Percentiles rank a stretch among this genome's conserved stretches.
phyloP scores from a whole-genome alignment of 2,113 vertebrate genomes.

The Sprattus sprattus region DNA sequence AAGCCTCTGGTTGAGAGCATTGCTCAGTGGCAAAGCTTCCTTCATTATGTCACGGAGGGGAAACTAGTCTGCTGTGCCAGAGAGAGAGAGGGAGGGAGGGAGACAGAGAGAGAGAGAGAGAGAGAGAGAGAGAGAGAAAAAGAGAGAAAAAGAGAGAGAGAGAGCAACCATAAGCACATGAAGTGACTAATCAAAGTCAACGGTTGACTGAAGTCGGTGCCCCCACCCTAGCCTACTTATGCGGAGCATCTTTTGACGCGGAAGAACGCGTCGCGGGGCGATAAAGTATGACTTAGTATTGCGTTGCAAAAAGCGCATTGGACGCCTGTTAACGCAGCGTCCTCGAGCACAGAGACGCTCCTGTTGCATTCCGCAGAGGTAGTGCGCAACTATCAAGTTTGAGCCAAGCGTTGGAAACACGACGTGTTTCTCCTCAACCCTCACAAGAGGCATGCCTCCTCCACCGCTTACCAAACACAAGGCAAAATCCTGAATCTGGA shows the following conservation, averaged over 20 bases:
- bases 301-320: not conserved
- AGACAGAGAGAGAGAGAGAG: constrained; percentile 5
- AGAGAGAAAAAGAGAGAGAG: not conserved
- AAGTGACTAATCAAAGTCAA: constrained; percentile 10
- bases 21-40: constrained; percentile 5
- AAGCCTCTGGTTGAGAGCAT: not conserved
- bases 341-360: constrained; percentile 21
- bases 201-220: not conserved
- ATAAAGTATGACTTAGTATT: constrained; percentile 14
- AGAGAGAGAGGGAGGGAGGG: constrained; percentile 15
- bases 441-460: not conserved
- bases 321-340: not conserved
- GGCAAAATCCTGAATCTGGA: not conserved
- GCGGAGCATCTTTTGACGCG: not conserved
- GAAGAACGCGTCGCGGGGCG: not conserved
- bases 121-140: not conserved
- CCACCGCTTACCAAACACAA: not conserved
- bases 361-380: constrained; percentile 44
- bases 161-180: not conserved
- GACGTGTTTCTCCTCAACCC: not conserved
- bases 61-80: constrained; percentile 8
- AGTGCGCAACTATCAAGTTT: constrained; percentile 39
- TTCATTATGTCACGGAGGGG: not conserved
- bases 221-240: not conserved
- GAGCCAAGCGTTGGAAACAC: constrained; percentile 26